phyloP scores from a whole-genome alignment of 2,797 vertebrate species.

The Dryobates pubescens region DNA sequence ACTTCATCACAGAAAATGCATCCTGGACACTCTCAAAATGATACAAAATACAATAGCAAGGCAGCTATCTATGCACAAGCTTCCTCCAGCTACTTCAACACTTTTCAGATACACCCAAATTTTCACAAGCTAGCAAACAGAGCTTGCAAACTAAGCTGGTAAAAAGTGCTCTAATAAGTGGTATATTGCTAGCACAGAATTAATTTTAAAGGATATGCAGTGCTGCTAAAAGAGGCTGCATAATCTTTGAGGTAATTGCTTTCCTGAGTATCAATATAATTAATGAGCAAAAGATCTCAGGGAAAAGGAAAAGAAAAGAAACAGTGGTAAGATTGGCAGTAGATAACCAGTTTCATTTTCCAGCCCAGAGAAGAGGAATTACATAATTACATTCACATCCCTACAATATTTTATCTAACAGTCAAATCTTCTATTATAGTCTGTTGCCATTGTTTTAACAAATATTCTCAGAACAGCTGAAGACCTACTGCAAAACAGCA shows the following conservation, averaged over 20 bases:
- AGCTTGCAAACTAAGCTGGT: neutral
- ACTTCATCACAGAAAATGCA: neutral
- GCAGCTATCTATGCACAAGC: neutral
- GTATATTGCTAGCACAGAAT: neutral
- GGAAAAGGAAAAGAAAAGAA: neutral
- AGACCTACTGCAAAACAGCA: neutral
- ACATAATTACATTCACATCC: neutral
- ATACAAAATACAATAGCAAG: neutral
- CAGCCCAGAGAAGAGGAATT: neutral
- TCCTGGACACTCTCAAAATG: neutral
- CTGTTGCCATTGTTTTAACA: neutral
- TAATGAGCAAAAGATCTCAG: accelerated
- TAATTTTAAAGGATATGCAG: neutral
- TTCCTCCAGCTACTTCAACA: neutral
- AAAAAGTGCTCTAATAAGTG: neutral
- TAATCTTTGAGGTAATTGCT: neutral
- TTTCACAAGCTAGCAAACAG: neutral
- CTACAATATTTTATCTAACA: neutral
- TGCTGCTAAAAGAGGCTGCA: neutral
- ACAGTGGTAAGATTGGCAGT: neutral
- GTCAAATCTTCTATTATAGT: neutral
- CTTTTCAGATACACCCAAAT: neutral
- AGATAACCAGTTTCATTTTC: neutral
- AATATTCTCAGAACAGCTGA: neutral
- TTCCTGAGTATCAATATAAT: neutral